Percentiles rank a stretch among this genome's conserved stretches.
phyloP scores from a whole-genome alignment of 2,797 vertebrate species.

The Sebastes flavidus region DNA sequence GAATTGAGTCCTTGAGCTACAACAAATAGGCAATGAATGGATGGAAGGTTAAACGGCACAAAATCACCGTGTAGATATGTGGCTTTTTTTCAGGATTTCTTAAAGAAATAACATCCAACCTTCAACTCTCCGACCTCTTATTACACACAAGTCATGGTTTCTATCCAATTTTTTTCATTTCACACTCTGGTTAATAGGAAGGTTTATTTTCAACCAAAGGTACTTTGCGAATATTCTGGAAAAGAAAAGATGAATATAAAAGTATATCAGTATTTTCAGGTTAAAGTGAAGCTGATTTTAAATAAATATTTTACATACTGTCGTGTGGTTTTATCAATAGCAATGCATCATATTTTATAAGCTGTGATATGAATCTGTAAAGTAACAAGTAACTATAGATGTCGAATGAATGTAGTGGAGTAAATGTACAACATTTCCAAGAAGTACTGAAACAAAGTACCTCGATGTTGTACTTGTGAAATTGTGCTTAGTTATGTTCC shows the following conservation, averaged over 20 bases:
- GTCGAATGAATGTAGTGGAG: rapidly evolving
- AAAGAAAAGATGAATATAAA: neutral
- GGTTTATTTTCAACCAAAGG: neutral
- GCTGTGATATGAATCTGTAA: neutral
- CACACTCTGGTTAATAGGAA: neutral
- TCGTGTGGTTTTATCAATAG: neutral
- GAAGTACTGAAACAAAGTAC: neutral
- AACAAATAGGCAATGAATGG: neutral
- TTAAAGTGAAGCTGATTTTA: neutral
- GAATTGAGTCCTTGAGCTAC: neutral
- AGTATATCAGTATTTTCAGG: neutral
- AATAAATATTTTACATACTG: neutral
- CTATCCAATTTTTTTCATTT: neutral
- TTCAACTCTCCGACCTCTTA: neutral
- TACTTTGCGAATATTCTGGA: neutral
- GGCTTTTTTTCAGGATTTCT: neutral
- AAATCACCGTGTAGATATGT: neutral
- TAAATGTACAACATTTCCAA: neutral
- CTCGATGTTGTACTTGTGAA: neutral
- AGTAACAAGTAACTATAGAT: neutral
- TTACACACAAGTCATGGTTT: neutral
- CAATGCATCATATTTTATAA: neutral
- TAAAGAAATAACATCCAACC: neutral
- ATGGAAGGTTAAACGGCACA: neutral
- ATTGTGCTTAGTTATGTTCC: neutral